Evolutionary conservation across 1,140 invertebrate species (phyloP), one percentile per base, ranked within the genome.

Genomic region (Drepana arcuata): DNA sequence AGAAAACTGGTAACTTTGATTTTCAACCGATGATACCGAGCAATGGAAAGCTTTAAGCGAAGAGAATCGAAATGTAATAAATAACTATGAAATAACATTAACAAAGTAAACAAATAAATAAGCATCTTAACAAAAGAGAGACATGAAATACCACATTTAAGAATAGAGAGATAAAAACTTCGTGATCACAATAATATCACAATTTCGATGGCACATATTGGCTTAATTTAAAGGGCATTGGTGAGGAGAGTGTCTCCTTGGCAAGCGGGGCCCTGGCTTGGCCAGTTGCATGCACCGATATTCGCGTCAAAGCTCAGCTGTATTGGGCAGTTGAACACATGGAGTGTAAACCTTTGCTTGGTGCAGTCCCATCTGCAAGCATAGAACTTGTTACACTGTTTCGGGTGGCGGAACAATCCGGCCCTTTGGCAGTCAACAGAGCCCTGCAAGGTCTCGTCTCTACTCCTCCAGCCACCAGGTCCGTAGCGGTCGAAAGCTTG

Each of bases 341-440:
- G 90, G 2, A 94, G 83, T 2, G 91, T 93, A 65, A 89, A 95
- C 45, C 87, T 87, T 43, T 93, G 89, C 46, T 93, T 91, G 72
- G 88, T 91, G 41, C 89, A 87, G 58, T 95, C 93, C 91, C 91
- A 95, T 60, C 91, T 88, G 63, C 93, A 95, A 16, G 92, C 88
- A 57, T 94, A 95, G 82, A 94, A 95, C 61, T 94, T 93, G 57
- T 93, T 92, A 60, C 93, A 94, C 40, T 91, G 87, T 34, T 89
- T 89, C 0, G 93, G 93, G 66, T 94, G 92, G 60, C 92, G 85
- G 83, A 95, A 95, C 0, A 95, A 84, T 56, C 93, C 93, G 3
- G 92, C 86, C 57, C 92, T 84, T 41, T 91, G 88, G 60, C 93
- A 95, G 14, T 92, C 88, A 2, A 86, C 64, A 1, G 84, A 84